Evolutionary conservation across 2,113 vertebrate species (phyloP).

Genomic region (Copsychus sechellarum): DNA sequence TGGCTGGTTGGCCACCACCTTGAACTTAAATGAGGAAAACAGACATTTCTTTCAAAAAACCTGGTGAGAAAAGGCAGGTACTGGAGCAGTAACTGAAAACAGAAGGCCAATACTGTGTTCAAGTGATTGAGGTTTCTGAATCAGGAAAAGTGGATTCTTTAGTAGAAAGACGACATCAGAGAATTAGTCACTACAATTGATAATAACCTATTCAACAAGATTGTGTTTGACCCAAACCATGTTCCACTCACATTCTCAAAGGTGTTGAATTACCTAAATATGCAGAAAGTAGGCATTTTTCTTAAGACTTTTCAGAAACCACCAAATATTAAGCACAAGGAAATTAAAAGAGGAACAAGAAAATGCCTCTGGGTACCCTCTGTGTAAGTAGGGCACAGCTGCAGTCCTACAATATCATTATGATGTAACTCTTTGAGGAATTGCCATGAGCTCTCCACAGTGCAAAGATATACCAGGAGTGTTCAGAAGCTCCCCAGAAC

Average conservation of each 20-base stretch:
- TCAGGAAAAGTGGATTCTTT: background rate
- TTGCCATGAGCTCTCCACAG: background rate
- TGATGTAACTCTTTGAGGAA: background rate
- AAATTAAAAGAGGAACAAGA: slow-evolving; percentile 3
- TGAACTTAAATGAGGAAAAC: background rate
- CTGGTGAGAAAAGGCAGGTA: background rate
- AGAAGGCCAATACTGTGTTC: background rate
- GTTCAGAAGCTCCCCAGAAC: background rate
- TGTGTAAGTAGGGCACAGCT: background rate
- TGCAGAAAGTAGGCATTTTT: background rate
- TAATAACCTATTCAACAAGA: background rate
- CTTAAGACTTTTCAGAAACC: background rate
- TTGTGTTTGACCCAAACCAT: background rate
- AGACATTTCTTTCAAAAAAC: background rate
- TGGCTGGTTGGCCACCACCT: background rate
- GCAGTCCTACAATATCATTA: background rate
- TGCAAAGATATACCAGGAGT: background rate
- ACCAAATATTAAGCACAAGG: background rate
- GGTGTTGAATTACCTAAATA: background rate
- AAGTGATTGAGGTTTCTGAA: background rate
- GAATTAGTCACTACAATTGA: background rate
- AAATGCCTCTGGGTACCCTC: background rate
- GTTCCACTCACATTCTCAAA: background rate
- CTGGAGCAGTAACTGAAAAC: background rate
- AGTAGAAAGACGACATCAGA: background rate